Evolutionary conservation across 2,113 vertebrate species (phyloP).

Genomic region (Sprattus sprattus): DNA sequence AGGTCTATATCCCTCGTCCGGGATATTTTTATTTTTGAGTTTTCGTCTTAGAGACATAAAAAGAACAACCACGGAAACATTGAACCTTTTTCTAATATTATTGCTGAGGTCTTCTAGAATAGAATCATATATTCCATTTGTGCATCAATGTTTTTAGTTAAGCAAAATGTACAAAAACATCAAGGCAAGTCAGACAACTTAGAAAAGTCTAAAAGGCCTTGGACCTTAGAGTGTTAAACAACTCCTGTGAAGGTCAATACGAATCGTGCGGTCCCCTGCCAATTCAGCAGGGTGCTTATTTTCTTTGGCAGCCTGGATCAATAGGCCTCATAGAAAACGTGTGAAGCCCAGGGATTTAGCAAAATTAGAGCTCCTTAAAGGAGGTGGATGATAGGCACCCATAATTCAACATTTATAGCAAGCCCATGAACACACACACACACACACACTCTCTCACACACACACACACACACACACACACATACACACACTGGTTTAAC

Average conservation of each 20-base stretch:
- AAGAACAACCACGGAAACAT: too few species aligned
- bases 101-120: too few species aligned
- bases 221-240: too few species aligned
- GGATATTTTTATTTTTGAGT: too few species aligned
- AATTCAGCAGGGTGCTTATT: background rate
- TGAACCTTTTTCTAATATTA: too few species aligned
- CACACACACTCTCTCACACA: constrained; percentile 8
- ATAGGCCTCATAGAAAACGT: background rate
- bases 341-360: background rate
- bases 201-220: too few species aligned
- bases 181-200: too few species aligned
- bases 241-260: background rate
- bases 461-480: constrained; percentile 31
- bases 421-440: background rate
- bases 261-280: background rate
- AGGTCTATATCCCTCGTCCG: too few species aligned
- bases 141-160: too few species aligned
- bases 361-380: background rate
- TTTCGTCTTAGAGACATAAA: too few species aligned
- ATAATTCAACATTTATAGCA: background rate
- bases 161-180: too few species aligned
- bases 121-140: too few species aligned
- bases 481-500: constrained; percentile 38
- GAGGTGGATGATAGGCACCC: background rate
- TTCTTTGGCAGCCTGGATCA: background rate